Conservation (phyloP, 2,113 vertebrate genomes). For the Gallinago jamesoni region DNA sequence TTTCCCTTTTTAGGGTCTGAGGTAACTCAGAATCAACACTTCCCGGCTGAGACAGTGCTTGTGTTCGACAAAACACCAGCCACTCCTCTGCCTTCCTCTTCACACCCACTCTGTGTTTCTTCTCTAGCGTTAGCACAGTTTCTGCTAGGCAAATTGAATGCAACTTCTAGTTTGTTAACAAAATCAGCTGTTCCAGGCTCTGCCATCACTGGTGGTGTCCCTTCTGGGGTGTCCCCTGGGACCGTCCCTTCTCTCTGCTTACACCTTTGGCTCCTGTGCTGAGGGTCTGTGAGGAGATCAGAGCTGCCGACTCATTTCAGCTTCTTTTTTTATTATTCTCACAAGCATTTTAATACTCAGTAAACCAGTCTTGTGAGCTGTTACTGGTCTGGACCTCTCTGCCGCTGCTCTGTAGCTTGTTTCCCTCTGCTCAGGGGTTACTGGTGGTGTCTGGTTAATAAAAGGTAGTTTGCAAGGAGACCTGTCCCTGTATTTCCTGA, state of each 20-base stretch:
- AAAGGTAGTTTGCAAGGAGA: background rate
- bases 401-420: background rate
- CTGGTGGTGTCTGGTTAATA: background rate
- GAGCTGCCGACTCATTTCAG: background rate
- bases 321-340: background rate
- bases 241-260: background rate
- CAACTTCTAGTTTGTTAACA: slow-evolving; percentile 15
- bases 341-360: background rate
- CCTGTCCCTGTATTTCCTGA: background rate
- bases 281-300: background rate
- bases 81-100: slow-evolving; percentile 13
- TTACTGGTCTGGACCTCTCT: background rate
- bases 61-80: background rate
- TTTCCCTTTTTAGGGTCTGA: slow-evolving; percentile 12
- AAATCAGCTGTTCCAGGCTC: background rate
- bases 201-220: background rate
- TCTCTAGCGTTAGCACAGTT: background rate
- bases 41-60: background rate
- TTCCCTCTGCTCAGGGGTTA: background rate
- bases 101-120: slow-evolving; percentile 19
- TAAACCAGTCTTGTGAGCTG: background rate
- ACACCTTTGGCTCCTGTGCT: background rate
- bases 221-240: background rate
- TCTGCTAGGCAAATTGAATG: slow-evolving; percentile 12
- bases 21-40: background rate